Percentiles rank a stretch among this genome's conserved stretches.
Evolutionary conservation across 2,113 vertebrate genomes (phyloP).

Genomic region (Pachyramphus minor): DNA sequence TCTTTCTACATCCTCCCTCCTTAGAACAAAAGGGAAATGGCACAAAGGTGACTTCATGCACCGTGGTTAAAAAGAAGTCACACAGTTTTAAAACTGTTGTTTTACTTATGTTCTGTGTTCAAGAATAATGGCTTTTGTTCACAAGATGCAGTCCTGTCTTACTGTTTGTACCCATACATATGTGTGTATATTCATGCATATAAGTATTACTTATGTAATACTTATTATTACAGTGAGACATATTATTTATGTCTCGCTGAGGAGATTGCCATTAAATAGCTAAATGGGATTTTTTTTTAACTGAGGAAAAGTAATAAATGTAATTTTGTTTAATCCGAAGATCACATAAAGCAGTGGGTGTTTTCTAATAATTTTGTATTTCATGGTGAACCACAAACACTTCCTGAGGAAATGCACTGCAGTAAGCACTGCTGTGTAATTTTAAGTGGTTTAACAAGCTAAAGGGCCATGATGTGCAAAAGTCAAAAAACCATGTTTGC

Average conservation of each 20-base stretch:
- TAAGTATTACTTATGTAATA: no score
- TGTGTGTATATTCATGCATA: background rate
- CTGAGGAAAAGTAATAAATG: background rate
- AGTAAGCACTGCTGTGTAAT: background rate
- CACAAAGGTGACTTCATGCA: background rate
- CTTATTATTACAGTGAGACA: no score
- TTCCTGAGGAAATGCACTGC: conserved; percentile 71
- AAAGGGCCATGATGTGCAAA: background rate
- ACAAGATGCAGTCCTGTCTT: background rate
- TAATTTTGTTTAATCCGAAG: conserved; percentile 9
- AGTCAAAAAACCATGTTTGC: background rate
- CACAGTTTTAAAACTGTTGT: background rate
- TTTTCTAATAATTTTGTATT: conserved; percentile 40
- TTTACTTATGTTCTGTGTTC: background rate
- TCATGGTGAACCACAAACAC: conserved; percentile 67
- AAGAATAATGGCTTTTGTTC: background rate
- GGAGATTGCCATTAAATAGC: background rate
- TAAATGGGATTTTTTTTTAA: background rate
- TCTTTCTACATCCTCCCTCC: background rate
- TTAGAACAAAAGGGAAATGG: background rate
- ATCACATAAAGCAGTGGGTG: conserved; percentile 23
- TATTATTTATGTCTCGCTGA: background rate
- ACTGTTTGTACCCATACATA: background rate
- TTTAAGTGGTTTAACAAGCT: background rate
- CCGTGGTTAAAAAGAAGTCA: background rate